Evolutionary conservation across 2,113 vertebrate species (phyloP).

Genomic region (Mus spicilegus): DNA sequence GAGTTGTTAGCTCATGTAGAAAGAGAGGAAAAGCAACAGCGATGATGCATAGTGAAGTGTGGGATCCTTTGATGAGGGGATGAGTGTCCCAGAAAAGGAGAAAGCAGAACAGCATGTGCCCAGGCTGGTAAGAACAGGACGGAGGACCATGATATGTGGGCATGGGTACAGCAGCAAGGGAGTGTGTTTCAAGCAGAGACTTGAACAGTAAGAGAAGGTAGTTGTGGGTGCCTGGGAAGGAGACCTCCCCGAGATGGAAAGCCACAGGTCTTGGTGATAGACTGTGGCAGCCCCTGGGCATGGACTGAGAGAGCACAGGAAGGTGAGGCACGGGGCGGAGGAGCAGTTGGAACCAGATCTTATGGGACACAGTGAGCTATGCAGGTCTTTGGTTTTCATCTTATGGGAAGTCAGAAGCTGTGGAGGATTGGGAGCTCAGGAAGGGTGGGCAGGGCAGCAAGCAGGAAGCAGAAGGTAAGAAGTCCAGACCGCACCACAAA

Average conservation of each 20-base stretch:
- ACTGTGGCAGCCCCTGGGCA: not conserved
- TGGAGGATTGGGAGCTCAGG: not conserved
- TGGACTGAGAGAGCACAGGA: not conserved
- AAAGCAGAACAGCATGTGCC: not conserved
- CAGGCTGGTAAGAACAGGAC: not conserved
- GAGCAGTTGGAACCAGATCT: not conserved
- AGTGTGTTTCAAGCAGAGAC: not conserved
- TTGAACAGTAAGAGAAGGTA: not conserved
- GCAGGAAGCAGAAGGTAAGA: not conserved
- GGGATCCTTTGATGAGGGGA: not conserved
- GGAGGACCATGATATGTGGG: not conserved
- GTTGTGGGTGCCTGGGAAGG: not conserved
- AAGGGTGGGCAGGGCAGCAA: too few relatives aligned
- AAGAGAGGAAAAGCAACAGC: not conserved
- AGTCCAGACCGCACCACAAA: not conserved
- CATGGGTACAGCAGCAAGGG: not conserved
- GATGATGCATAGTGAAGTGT: not conserved
- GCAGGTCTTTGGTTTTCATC: not conserved
- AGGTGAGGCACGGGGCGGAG: too few relatives aligned
- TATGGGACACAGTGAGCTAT: not conserved
- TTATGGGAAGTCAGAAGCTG: not conserved
- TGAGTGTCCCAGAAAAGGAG: not conserved
- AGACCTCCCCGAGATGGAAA: not conserved
- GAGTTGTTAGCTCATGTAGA: not conserved
- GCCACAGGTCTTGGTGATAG: not conserved